These are phyloP conservation scores for Equus quagga DNA, from an alignment of 2,113 vertebrate species.

Conservation along the genomic window DNA sequence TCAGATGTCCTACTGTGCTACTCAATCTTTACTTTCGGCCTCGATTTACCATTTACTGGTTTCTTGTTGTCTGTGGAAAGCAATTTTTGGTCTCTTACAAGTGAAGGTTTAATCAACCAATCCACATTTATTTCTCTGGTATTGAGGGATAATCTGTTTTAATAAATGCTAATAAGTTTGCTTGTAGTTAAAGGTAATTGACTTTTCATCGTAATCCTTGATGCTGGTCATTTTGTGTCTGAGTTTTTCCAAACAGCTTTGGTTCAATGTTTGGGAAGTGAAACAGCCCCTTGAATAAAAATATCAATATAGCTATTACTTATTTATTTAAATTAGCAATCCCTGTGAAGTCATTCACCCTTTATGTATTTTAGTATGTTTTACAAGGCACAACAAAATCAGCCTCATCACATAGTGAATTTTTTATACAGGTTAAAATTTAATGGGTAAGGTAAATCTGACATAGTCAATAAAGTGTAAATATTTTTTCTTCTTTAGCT, in stretches of 20 bases:
- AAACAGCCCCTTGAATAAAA: conserved; percentile 5
- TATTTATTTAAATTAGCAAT: conserved; percentile 52
- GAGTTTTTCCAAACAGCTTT: conserved; percentile 41
- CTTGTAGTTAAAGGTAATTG: conserved; percentile 37
- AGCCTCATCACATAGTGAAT: conserved; percentile 37
- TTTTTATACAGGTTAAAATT: conserved; percentile 42
- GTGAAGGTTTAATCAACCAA: conserved; percentile 28
- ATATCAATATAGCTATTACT: neutral
- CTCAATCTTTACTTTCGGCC: neutral
- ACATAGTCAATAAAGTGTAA: neutral
- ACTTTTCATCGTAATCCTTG: conserved; percentile 65
- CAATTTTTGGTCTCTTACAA: conserved; percentile 60
- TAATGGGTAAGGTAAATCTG: neutral
- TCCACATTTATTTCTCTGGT: conserved; percentile 29
- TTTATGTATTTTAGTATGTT: conserved; percentile 35
- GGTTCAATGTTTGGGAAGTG: conserved; percentile 47
- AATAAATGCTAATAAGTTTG: conserved; percentile 60
- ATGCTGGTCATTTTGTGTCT: conserved; percentile 58
- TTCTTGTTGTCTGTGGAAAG: neutral
- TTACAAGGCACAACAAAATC: conserved; percentile 43
- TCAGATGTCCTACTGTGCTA: neutral
- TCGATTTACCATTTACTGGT: neutral
- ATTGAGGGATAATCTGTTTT: conserved; percentile 54
- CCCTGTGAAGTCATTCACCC: conserved; percentile 10
- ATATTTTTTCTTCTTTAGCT: neutral